Percentiles rank a stretch among this genome's conserved stretches.
Conservation (phyloP, 1,140 invertebrate species). For the Caenorhabditis inopinata region DNA sequence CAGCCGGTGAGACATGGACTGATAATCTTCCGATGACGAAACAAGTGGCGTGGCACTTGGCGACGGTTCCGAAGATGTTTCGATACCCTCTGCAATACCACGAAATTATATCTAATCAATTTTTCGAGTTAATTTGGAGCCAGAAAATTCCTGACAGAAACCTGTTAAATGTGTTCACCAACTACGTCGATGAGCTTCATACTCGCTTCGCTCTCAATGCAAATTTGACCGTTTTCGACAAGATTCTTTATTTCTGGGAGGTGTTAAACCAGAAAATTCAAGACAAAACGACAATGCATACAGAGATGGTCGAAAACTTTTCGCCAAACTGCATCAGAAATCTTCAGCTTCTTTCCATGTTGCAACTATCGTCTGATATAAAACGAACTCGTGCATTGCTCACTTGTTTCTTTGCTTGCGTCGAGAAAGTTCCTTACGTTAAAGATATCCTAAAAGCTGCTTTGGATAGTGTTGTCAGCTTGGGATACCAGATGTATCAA, state of each 20-base stretch:
- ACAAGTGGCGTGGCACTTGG: background rate
- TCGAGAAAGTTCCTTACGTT: background rate
- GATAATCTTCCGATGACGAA: background rate
- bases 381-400: background rate
- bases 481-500: background rate
- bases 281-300: background rate
- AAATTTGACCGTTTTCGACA: background rate
- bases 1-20: background rate
- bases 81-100: background rate
- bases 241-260: slow-evolving; percentile 1
- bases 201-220: background rate
- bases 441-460: background rate
- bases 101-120: background rate
- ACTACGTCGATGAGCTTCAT: background rate
- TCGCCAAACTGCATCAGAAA: background rate
- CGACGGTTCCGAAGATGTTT: background rate
- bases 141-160: background rate
- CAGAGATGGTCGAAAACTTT: background rate
- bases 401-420: background rate
- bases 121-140: background rate
- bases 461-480: background rate
- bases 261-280: background rate
- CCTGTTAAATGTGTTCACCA: background rate
- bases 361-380: background rate
- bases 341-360: background rate